These are phyloP conservation scores for Orchestia grillus DNA, from an alignment of 1,140 invertebrate genomes.

Conservation along the genomic window DNA sequence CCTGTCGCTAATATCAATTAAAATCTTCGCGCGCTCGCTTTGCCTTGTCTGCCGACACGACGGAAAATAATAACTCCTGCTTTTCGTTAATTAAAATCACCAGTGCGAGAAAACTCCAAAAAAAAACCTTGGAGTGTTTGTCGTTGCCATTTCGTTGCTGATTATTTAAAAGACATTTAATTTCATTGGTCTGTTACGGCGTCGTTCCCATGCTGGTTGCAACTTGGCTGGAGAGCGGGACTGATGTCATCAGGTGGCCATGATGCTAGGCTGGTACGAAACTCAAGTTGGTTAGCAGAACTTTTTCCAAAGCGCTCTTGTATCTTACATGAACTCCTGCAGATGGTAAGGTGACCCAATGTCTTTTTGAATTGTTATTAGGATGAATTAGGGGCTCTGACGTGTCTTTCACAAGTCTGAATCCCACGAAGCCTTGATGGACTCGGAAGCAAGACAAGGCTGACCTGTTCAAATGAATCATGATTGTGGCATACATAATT, in stretches of 20 bases:
- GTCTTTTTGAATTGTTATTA: no score
- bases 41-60: not conserved
- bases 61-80: constrained; percentile 16
- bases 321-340: no score
- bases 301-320: not conserved
- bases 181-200: not conserved
- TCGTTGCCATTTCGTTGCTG: constrained; percentile 24
- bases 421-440: not conserved
- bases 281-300: not conserved
- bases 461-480: not conserved
- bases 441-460: not conserved
- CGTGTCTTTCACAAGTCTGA: not conserved
- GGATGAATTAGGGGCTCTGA: not conserved
- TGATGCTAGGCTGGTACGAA: not conserved
- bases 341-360: no score
- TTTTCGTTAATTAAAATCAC: constrained; percentile 40
- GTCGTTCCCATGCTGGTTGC: not conserved
- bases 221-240: not conserved
- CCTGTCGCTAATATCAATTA: not conserved
- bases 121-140: constrained; percentile 42
- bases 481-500: not conserved
- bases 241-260: not conserved
- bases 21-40: not conserved
- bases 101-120: constrained; percentile 27
- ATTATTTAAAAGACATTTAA: constrained; percentile 27